Conservation (phyloP, 2,888 invertebrate genomes). For the Eurois occulta region DNA sequence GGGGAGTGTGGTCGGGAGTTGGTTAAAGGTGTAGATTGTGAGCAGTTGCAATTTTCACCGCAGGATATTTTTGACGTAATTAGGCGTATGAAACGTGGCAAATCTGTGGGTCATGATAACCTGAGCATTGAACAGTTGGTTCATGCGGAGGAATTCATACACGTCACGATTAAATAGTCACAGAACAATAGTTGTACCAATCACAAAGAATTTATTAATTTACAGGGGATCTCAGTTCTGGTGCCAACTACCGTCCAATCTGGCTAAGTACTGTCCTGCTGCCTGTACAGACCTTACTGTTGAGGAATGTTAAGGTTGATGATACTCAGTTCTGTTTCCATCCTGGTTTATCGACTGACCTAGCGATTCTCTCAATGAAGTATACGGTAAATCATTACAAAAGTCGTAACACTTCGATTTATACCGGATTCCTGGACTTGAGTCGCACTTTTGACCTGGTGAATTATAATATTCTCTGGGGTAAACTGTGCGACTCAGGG, state of each 20-base stretch:
- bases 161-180: too few relatives aligned
- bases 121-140: too few relatives aligned
- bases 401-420: background rate
- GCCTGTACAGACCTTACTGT: background rate
- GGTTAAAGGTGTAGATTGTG: too few relatives aligned
- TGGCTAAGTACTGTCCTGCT: background rate
- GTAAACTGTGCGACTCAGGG: background rate
- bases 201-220: too few relatives aligned
- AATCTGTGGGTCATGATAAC: too few relatives aligned
- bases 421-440: background rate
- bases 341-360: background rate
- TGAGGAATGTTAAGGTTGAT: background rate
- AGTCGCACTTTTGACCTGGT: background rate
- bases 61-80: too few relatives aligned
- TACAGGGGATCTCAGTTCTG: too few relatives aligned
- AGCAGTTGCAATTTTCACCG: too few relatives aligned
- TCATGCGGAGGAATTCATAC: too few relatives aligned
- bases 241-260: background rate
- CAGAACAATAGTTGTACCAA: too few relatives aligned
- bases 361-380: background rate
- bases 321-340: background rate
- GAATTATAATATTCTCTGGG: background rate
- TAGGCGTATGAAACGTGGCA: too few relatives aligned
- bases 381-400: background rate
- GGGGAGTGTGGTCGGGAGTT: too few relatives aligned